Conservation (phyloP, 1,140 invertebrate species). For the Platorchestia sp. region DNA sequence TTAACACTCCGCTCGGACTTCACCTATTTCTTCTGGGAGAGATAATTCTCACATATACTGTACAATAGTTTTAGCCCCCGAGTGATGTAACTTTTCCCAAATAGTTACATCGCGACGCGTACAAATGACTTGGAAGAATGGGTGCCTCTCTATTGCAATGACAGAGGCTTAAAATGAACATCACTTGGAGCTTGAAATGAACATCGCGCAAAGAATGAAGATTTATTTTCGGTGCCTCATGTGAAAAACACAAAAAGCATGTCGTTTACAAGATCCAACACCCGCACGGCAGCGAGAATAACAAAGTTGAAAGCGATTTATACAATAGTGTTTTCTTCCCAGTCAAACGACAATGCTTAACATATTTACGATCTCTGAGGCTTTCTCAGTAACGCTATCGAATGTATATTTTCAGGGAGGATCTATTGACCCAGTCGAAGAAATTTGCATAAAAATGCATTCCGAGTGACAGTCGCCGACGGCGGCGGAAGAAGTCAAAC, state of each 20-base stretch:
- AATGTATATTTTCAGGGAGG: slow-evolving; percentile 47
- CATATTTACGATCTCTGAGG: slow-evolving; percentile 53
- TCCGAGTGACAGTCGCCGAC: slow-evolving; percentile 28
- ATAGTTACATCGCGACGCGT: background rate
- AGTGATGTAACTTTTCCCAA: too few relatives aligned
- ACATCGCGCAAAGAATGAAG: background rate
- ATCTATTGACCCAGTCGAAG: slow-evolving; percentile 47
- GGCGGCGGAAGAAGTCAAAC: slow-evolving; percentile 34
- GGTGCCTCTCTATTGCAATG: background rate
- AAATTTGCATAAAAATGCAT: slow-evolving; percentile 52
- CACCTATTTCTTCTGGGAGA: background rate
- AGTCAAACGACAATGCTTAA: slow-evolving; percentile 35
- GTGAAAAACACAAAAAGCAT: background rate
- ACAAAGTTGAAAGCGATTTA: slow-evolving; percentile 15
- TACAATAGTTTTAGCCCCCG: too few relatives aligned
- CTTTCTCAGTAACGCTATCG: slow-evolving; percentile 55
- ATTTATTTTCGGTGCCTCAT: background rate
- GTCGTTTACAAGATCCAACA: background rate
- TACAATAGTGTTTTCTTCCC: slow-evolving; percentile 32
- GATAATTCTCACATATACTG: too few relatives aligned
- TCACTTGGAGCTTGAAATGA: background rate
- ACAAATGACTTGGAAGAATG: background rate
- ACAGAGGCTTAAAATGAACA: background rate
- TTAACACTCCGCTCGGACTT: too few relatives aligned
- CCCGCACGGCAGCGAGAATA: background rate